Evolutionary conservation across 2,113 vertebrate species (phyloP), one percentile per base, ranked within the genome.

Genomic region (Peromyscus leucopus): DNA sequence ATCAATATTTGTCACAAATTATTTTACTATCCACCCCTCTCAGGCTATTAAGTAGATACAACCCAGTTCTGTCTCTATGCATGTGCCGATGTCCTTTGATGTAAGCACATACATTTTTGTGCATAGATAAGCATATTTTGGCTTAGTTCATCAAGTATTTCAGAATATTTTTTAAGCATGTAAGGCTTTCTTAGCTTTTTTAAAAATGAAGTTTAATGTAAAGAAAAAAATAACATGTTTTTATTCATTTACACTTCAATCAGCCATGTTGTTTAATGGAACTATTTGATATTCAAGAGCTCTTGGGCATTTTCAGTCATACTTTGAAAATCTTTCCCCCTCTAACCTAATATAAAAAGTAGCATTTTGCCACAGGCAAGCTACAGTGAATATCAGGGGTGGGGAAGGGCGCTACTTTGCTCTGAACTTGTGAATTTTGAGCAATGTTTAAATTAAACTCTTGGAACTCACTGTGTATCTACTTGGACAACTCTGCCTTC

Each of bases 221-320:
- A 97, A 97, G 65, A 42, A 79, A 93, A 90, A 71, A 55, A 86
- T 85, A 95, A 90, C 28, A 67, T 88, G 15, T 80, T 89, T 92
- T 96, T 79, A 95, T 96, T 97, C 96, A 98, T 98, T 98, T 98
- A 96, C 97, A 98, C 95, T 97, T 98, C 98, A 98, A 97, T 97
- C 97, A 97, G 92, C 89, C 55, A 83, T 98, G 96, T 96, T 97
- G 91, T 97, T 98, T 97, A 97, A 92, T 95, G 93, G 57, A 95
- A 83, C 90, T 94, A 96, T 96, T 98, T 97, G 97, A 98, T 98
- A 98, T 97, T 98, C 97, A 97, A 96, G 89, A 96, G 67, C 97
- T 97, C 92, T 93, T 95, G 97, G 95, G 97, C 80, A 92, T 94
- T 97, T 97, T 97, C 95, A 96, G 96, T 96, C 61, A 89, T 21